phyloP scores from a whole-genome alignment of 2,113 vertebrate species.

The Mobula hypostoma region DNA sequence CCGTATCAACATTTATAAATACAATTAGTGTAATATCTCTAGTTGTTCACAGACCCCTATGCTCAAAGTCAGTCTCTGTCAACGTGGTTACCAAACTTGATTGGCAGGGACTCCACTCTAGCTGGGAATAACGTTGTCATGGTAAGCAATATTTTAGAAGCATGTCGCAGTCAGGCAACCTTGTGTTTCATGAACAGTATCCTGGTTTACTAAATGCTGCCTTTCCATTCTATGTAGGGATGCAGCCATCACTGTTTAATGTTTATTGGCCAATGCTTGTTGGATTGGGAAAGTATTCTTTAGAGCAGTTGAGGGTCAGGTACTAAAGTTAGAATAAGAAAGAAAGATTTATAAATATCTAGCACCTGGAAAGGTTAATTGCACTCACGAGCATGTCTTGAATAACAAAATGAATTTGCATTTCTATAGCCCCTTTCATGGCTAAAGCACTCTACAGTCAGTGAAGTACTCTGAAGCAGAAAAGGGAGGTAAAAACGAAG shows the following conservation, averaged over 20 bases:
- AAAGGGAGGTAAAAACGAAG: too few relatives aligned
- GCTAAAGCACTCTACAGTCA: background rate
- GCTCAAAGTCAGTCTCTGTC: too few relatives aligned
- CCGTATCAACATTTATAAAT: too few relatives aligned
- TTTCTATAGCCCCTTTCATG: background rate
- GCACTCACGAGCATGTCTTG: background rate
- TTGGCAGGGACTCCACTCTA: too few relatives aligned
- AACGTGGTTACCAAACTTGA: too few relatives aligned
- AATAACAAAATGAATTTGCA: background rate
- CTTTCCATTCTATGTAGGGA: background rate
- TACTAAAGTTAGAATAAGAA: background rate
- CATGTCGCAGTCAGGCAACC: too few relatives aligned
- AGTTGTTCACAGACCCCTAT: too few relatives aligned
- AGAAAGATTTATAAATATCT: background rate
- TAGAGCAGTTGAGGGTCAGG: background rate
- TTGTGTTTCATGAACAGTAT: background rate
- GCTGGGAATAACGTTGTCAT: too few relatives aligned
- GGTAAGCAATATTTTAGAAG: too few relatives aligned
- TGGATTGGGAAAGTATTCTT: background rate
- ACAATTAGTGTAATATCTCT: too few relatives aligned
- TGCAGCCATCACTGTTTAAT: too few relatives aligned
- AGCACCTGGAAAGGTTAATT: background rate
- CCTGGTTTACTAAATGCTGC: background rate
- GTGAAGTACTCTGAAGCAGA: background rate
- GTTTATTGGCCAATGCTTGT: too few relatives aligned